These are phyloP conservation scores for Parelbella ahira DNA, from an alignment of 2,888 invertebrate species.

Conservation along the genomic window DNA sequence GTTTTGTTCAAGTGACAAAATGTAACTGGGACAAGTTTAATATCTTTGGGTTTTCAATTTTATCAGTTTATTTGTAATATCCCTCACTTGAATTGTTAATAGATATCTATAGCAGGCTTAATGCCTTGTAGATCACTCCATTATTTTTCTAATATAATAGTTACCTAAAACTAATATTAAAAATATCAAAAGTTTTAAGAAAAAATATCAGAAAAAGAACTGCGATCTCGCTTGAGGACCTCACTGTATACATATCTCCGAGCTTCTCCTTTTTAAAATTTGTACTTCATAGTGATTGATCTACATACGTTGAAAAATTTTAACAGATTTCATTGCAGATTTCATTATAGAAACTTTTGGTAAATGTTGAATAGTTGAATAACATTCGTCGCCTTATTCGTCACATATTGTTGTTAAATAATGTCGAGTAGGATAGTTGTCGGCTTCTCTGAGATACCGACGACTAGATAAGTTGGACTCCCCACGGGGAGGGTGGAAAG, in stretches of 20 bases:
- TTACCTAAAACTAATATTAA: too few species aligned
- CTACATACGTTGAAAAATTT: slow-evolving; percentile 5
- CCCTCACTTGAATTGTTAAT: too few species aligned
- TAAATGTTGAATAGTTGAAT: slow-evolving; percentile 21
- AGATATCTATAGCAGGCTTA: too few species aligned
- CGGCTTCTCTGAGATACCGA: slow-evolving; percentile 38
- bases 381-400: slow-evolving; percentile 44
- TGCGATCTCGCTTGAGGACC: too few species aligned
- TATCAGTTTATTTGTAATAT: too few species aligned
- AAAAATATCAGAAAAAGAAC: too few species aligned
- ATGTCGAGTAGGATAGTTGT: slow-evolving; percentile 44
- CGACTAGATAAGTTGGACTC: slow-evolving; percentile 12
- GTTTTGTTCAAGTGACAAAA: too few species aligned
- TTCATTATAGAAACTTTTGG: slow-evolving; percentile 4
- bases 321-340: neutral
- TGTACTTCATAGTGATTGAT: too few species aligned
- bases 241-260: slow-evolving; percentile 9
- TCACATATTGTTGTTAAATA: slow-evolving; percentile 60
- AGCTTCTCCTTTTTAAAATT: slow-evolving; percentile 13
- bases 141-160: too few species aligned
- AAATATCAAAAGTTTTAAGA: too few species aligned
- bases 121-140: too few species aligned
- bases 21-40: too few species aligned
- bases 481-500: slow-evolving; percentile 1
- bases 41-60: slow-evolving; percentile 4